phyloP scores from a whole-genome alignment of 2,888 invertebrate species.

The Gymnoscelis rufifasciata region DNA sequence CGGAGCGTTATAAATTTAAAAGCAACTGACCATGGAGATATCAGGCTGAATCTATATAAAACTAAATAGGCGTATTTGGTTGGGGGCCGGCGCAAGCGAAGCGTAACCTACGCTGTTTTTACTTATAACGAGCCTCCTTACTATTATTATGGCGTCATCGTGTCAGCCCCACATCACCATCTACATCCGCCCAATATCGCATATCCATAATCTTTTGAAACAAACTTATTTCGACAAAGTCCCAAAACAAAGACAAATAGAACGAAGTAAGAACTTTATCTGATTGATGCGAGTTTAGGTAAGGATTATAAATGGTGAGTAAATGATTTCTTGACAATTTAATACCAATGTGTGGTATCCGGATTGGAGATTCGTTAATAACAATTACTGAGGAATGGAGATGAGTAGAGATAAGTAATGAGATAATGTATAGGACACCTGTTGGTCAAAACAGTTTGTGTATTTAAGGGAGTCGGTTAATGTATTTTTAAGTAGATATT shows the following conservation, averaged over 20 bases:
- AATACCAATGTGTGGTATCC: conserved; percentile 59
- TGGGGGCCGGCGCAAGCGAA: conserved; percentile 60
- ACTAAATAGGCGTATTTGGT: conserved; percentile 59
- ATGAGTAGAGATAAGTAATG: conserved; percentile 38
- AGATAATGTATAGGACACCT: conserved; percentile 25
- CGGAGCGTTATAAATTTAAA: conserved; percentile 30
- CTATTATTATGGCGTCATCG: conserved; percentile 73
- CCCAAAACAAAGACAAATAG: conserved; percentile 33
- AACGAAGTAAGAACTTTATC: conserved; percentile 39
- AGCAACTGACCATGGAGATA: conserved; percentile 44
- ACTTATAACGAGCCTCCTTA: conserved; percentile 68
- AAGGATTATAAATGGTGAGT: conserved; percentile 59
- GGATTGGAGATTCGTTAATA: conserved; percentile 54
- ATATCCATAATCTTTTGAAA: conserved; percentile 57
- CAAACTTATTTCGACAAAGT: conserved; percentile 44
- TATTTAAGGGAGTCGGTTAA: conserved; percentile 55
- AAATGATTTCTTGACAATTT: conserved; percentile 71
- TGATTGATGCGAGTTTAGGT: conserved; percentile 35
- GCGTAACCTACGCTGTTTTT: conserved; percentile 69
- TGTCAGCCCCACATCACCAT: conserved; percentile 72
- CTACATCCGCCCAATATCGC: conserved; percentile 68
- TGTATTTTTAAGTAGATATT: conserved; percentile 72
- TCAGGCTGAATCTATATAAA: conserved; percentile 41
- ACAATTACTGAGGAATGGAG: conserved; percentile 54
- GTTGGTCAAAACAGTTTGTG: conserved; percentile 34